Evolutionary conservation across 2,888 invertebrate genomes (phyloP).

Genomic region (Cybosia mesomella): DNA sequence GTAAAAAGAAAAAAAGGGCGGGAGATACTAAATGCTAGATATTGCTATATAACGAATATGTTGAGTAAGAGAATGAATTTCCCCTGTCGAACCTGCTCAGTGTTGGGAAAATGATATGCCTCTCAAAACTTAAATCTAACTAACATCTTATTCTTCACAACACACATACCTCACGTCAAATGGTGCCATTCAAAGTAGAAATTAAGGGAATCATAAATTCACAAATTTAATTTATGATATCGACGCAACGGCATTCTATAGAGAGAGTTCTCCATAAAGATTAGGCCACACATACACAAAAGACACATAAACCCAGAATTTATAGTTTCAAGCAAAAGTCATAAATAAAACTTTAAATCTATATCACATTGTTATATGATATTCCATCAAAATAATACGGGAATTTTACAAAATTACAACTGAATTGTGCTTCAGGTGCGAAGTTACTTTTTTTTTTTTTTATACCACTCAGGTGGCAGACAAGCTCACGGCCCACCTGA

Average conservation of each 20-base stretch:
- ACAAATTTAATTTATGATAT: slow-evolving; percentile 33
- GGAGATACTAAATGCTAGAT: too few relatives aligned
- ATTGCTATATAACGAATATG: too few relatives aligned
- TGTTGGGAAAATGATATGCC: neutral
- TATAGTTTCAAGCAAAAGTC: slow-evolving; percentile 40
- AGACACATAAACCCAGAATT: slow-evolving; percentile 42
- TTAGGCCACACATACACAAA: slow-evolving; percentile 51
- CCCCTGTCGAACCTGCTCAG: neutral
- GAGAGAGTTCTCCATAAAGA: slow-evolving; percentile 39
- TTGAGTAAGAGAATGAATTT: too few relatives aligned
- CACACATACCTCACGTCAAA: neutral
- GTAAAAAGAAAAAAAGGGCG: too few relatives aligned
- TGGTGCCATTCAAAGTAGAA: slow-evolving; percentile 15
- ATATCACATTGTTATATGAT: slow-evolving; percentile 31
- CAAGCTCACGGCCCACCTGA: too few relatives aligned
- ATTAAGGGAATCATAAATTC: slow-evolving; percentile 40
- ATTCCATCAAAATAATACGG: neutral
- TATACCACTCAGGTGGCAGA: too few relatives aligned
- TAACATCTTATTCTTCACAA: neutral
- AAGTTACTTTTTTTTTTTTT: too few relatives aligned
- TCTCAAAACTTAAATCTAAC: neutral
- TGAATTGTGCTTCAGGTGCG: neutral
- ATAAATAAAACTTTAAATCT: slow-evolving; percentile 36
- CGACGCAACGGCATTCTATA: slow-evolving; percentile 22
- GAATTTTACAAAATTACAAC: neutral